Conservation (phyloP, 2,797 vertebrate genomes). For the Glossophaga mutica region DNA sequence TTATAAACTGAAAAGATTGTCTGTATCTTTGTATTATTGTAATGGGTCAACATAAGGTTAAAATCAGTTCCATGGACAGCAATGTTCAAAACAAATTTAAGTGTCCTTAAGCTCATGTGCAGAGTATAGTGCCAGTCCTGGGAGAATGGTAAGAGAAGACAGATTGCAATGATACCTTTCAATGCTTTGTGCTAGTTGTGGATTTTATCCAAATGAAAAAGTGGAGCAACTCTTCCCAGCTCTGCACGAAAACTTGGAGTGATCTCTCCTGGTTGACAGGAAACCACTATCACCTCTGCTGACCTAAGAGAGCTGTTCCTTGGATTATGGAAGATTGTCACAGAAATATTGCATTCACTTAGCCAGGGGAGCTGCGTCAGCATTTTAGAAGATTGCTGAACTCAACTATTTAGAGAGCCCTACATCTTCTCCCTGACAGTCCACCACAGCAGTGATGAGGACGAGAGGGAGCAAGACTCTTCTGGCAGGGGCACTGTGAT, state of each 20-base stretch:
- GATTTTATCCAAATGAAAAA: constrained; percentile 61
- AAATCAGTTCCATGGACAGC: background rate
- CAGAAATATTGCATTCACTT: constrained; percentile 68
- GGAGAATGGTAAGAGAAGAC: background rate
- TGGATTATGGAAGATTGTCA: constrained; percentile 66
- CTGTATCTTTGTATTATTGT: background rate
- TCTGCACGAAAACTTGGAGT: constrained; percentile 44
- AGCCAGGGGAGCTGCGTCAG: constrained; percentile 69
- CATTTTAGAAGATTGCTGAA: constrained; percentile 68
- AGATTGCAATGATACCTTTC: background rate
- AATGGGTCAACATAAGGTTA: background rate
- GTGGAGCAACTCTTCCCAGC: constrained; percentile 29
- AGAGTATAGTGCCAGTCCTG: background rate
- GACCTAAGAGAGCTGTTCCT: constrained; percentile 63
- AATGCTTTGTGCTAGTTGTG: background rate
- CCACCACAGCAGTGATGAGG: constrained; percentile 23
- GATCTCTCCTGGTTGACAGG: constrained; percentile 60
- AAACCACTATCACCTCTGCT: constrained; percentile 51
- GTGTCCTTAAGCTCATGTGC: background rate
- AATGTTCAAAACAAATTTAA: background rate
- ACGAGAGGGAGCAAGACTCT: background rate
- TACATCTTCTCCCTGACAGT: constrained; percentile 59
- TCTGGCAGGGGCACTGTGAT: background rate
- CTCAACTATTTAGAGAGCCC: constrained; percentile 45
- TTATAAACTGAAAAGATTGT: background rate